A percentile compares a stretch with the other conserved stretches of the same genome.
Conservation (phyloP, 2,888 invertebrate genomes). For the Thereva nobilitata region DNA sequence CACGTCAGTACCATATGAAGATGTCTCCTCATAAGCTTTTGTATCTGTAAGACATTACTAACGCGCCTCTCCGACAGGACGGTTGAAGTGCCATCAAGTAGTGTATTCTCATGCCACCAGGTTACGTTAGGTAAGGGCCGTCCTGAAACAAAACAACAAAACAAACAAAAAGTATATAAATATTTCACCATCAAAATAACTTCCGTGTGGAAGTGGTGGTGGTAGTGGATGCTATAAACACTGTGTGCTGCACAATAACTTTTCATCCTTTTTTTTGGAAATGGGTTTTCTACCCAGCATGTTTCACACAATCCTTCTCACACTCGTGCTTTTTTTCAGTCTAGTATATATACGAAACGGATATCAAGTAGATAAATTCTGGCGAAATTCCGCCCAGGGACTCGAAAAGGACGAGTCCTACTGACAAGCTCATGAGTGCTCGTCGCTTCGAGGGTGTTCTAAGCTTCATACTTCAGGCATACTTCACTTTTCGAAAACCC, state of each 20-base stretch:
- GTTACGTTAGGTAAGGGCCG: slow-evolving; percentile 68
- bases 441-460: neutral
- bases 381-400: slow-evolving; percentile 16
- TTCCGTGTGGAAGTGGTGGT: neutral
- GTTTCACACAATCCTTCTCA: neutral
- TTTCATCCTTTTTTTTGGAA: neutral
- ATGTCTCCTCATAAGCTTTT: slow-evolving; percentile 67
- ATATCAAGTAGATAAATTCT: slow-evolving; percentile 23
- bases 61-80: slow-evolving; percentile 67
- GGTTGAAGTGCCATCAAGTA: slow-evolving; percentile 65
- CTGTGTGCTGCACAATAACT: slow-evolving; percentile 9
- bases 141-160: slow-evolving; percentile 58
- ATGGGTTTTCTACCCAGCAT: neutral
- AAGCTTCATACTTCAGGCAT: neutral
- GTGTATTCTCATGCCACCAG: slow-evolving; percentile 69
- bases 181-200: slow-evolving; percentile 24
- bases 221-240: neutral
- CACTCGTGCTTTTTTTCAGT: neutral
- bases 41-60: slow-evolving; percentile 66
- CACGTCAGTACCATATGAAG: slow-evolving; percentile 69
- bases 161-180: slow-evolving; percentile 24
- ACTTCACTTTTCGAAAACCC: too few relatives aligned
- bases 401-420: neutral
- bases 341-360: slow-evolving; percentile 3
- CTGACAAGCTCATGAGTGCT: neutral